phyloP scores from a whole-genome alignment of 1,140 invertebrate species.

The Patella vulgata region DNA sequence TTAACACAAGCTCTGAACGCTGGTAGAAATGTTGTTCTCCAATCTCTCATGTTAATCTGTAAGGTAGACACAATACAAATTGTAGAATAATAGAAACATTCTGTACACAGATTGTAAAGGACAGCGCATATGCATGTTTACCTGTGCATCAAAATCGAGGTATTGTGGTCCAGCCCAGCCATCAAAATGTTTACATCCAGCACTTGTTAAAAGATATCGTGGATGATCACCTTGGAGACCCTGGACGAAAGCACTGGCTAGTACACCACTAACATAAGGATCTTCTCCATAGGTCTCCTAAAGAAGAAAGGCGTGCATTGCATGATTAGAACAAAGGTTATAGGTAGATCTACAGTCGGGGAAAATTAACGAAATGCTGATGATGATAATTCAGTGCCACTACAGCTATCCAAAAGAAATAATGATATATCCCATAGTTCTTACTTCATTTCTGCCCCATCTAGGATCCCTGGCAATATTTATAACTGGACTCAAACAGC shows the following conservation, averaged over 20 bases:
- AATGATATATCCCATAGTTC: background rate
- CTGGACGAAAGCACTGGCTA: conserved; percentile 39
- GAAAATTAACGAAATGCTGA: too few relatives aligned
- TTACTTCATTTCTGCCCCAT: conserved; percentile 28
- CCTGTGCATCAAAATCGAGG: conserved; percentile 53
- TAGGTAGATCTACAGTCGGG: too few relatives aligned
- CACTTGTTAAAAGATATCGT: conserved; percentile 46
- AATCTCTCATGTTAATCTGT: conserved; percentile 58
- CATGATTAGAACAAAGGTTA: too few relatives aligned
- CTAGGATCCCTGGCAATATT: conserved; percentile 22
- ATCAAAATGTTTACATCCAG: conserved; percentile 60
- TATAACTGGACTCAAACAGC: conserved; percentile 24
- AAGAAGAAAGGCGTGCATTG: too few relatives aligned
- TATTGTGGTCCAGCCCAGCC: conserved; percentile 54
- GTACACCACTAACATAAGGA: conserved; percentile 46
- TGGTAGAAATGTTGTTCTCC: conserved; percentile 60
- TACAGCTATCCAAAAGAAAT: too few relatives aligned
- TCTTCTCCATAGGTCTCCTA: conserved; percentile 63
- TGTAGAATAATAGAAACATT: too few relatives aligned
- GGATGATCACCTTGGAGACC: conserved; percentile 54
- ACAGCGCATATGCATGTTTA: too few relatives aligned
- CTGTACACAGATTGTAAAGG: too few relatives aligned
- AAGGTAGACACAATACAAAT: too few relatives aligned
- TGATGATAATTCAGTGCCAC: too few relatives aligned
- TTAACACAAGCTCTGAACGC: conserved; percentile 60